Evolutionary conservation across 2,113 vertebrate genomes (phyloP).

Genomic region (Azemiops feae): DNA sequence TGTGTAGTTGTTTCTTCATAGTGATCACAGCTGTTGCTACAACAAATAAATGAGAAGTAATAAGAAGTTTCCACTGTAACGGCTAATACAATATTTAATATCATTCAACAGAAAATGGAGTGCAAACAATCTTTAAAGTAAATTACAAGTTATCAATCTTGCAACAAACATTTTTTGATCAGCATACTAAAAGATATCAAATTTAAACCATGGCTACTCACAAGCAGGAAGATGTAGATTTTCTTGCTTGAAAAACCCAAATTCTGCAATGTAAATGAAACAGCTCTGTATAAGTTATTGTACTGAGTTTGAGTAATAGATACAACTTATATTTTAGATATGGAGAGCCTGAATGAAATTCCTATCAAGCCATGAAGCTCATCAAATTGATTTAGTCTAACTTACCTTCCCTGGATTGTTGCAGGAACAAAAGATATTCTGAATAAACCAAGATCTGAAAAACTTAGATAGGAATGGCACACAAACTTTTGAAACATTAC

Average conservation of each 20-base stretch:
- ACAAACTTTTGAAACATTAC: not conserved
- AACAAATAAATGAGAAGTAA: not conserved
- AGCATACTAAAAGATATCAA: not conserved
- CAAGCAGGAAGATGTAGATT: conserved; percentile 31
- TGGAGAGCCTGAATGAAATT: not conserved
- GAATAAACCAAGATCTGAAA: not conserved
- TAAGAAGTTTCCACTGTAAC: not conserved
- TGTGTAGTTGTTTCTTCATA: not conserved
- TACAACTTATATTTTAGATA: not conserved
- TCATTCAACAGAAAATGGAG: not conserved
- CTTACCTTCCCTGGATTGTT: not conserved
- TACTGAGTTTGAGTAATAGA: not conserved
- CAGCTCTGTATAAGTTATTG: not conserved
- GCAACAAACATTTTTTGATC: not conserved
- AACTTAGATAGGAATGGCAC: not conserved
- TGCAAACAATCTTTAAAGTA: not conserved
- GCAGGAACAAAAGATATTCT: not conserved
- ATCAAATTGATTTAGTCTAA: not conserved
- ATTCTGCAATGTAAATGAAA: conserved; percentile 25
- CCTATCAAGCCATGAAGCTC: not conserved
- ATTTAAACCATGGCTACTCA: conserved; percentile 19
- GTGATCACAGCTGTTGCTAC: not conserved
- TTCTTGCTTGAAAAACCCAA: conserved; percentile 38
- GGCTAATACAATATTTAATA: not conserved
- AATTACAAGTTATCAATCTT: not conserved